phyloP scores from a whole-genome alignment of 2,888 invertebrate species.

The Dyspetes luteomarginatus region DNA sequence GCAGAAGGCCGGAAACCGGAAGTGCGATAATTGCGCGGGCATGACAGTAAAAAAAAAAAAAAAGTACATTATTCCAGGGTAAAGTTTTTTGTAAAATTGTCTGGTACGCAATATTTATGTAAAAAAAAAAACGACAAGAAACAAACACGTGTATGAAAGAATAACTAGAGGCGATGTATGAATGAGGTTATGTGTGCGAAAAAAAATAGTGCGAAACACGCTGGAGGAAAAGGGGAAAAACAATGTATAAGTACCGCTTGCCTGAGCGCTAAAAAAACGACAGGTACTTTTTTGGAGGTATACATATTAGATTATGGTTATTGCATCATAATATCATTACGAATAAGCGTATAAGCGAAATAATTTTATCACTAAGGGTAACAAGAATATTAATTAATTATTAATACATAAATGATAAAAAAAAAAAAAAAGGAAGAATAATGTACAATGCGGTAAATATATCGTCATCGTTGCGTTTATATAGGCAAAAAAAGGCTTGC shows the following conservation, averaged over 20 bases:
- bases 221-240: constrained; percentile 42
- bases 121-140: constrained; percentile 64
- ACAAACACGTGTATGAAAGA: constrained; percentile 37
- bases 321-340: constrained; percentile 66
- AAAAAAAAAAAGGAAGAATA: constrained; percentile 41
- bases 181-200: constrained; percentile 45
- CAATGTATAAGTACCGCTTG: constrained; percentile 66
- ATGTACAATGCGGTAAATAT: constrained; percentile 62
- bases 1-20: constrained; percentile 22
- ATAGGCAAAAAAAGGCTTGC: constrained; percentile 68
- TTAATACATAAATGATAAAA: constrained; percentile 46
- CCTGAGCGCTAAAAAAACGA: constrained; percentile 54
- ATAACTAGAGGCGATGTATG: constrained; percentile 18
- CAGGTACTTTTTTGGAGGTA: constrained; percentile 56
- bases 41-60: constrained; percentile 53
- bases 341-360: constrained; percentile 61
- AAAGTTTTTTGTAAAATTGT: constrained; percentile 78
- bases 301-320: constrained; percentile 64
- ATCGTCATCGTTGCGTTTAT: constrained; percentile 66
- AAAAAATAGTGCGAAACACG: neutral
- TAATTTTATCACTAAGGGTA: constrained; percentile 63
- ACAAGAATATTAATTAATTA: constrained; percentile 67
- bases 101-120: constrained; percentile 79
- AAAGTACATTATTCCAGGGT: constrained; percentile 80
- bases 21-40: constrained; percentile 46